Percentiles rank a stretch among this genome's conserved stretches.
Evolutionary conservation across 2,797 vertebrate genomes (phyloP).

Genomic region (Clarias pachynema): DNA sequence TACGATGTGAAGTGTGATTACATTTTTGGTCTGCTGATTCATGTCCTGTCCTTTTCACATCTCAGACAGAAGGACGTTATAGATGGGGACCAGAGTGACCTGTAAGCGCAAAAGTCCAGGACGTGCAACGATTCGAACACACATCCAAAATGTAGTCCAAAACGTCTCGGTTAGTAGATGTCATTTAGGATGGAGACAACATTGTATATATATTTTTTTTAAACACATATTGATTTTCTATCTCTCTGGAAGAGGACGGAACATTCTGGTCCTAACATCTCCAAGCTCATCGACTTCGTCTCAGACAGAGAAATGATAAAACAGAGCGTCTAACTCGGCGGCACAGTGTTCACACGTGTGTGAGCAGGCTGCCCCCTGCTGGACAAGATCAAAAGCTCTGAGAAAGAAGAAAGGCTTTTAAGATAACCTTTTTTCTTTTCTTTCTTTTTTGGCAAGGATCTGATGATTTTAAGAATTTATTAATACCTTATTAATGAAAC

Average conservation of each 20-base stretch:
- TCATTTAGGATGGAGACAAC: not conserved
- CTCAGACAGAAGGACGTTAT: not conserved
- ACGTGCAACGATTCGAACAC: too few species aligned
- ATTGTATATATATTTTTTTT: not conserved
- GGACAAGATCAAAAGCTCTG: constrained; percentile 6
- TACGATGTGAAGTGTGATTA: not conserved
- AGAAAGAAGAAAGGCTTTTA: not conserved
- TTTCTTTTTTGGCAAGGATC: not conserved
- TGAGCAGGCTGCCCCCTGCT: constrained; percentile 35
- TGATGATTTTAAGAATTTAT: not conserved
- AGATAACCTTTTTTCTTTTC: too few species aligned
- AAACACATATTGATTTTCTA: too few species aligned
- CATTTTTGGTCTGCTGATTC: not conserved
- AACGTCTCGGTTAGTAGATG: not conserved
- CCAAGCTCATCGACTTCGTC: not conserved
- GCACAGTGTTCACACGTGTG: not conserved
- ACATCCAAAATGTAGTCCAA: too few species aligned
- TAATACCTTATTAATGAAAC: not conserved
- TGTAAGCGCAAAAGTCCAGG: not conserved
- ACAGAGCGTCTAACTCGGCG: not conserved
- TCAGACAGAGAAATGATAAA: not conserved
- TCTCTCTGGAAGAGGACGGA: not conserved
- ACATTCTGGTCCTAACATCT: not conserved
- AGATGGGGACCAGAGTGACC: not conserved
- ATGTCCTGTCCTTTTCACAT: not conserved